phyloP scores from a whole-genome alignment of 2,113 vertebrate species.

The Indicator indicator region DNA sequence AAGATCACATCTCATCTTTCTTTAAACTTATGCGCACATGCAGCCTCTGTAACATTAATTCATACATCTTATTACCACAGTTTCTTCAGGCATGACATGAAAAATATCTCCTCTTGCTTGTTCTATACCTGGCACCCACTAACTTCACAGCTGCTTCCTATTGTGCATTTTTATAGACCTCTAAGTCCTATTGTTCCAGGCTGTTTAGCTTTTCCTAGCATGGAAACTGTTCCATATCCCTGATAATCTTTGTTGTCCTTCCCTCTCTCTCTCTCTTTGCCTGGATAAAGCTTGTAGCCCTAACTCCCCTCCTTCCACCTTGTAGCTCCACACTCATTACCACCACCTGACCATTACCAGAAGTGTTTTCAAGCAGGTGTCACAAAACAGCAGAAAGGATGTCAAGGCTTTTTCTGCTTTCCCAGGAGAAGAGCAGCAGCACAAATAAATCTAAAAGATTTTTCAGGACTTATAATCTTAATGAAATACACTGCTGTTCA shows the following conservation, averaged over 20 bases:
- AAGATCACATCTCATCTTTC: neutral
- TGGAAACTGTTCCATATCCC: neutral
- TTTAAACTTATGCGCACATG: neutral
- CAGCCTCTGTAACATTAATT: neutral
- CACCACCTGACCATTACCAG: neutral
- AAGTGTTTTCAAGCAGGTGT: neutral
- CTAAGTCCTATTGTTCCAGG: fast-evolving
- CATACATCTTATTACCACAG: neutral
- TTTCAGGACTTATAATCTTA: neutral
- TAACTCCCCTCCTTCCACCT: neutral
- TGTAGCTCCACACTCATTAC: neutral
- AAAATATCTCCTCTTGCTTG: neutral
- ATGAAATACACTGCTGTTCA: neutral
- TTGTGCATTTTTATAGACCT: neutral
- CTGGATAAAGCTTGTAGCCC: neutral
- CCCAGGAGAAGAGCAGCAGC: neutral
- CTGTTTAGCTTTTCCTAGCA: neutral
- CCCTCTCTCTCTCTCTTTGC: neutral
- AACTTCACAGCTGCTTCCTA: neutral
- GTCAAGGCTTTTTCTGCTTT: neutral
- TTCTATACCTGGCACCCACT: neutral
- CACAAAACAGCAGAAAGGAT: neutral
- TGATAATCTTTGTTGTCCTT: neutral
- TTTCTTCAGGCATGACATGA: neutral
- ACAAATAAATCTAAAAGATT: neutral